phyloP scores from a whole-genome alignment of 2,888 invertebrate genomes.

The Toxonevra muliebris region DNA sequence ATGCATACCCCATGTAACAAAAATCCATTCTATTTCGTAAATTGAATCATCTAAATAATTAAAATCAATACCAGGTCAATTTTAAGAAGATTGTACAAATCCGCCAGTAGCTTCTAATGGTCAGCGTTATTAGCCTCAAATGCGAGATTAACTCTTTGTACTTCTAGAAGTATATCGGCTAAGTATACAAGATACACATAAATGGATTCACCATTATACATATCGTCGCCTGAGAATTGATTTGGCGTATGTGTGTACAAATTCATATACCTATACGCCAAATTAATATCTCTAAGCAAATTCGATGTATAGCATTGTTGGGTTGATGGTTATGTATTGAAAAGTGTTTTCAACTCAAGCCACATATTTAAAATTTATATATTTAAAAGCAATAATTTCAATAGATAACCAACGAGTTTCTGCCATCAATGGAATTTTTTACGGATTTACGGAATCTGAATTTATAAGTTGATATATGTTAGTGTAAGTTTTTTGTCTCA shows the following conservation, averaged over 20 bases:
- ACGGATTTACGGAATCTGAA: slow-evolving; percentile 13
- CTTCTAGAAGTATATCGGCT: slow-evolving; percentile 6
- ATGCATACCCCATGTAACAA: too few relatives aligned
- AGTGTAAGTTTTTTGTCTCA: slow-evolving; percentile 15
- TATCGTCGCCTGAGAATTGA: too few relatives aligned
- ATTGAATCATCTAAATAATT: slow-evolving; percentile 9
- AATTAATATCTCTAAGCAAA: too few relatives aligned
- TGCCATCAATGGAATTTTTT: slow-evolving; percentile 22
- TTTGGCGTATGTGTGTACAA: too few relatives aligned
- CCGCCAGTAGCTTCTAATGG: slow-evolving; percentile 6
- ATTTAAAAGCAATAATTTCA: slow-evolving; percentile 19
- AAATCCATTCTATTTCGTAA: too few relatives aligned
- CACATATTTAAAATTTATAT: slow-evolving; percentile 26
- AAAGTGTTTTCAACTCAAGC: slow-evolving; percentile 25
- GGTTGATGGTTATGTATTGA: slow-evolving; percentile 25
- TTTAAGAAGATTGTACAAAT: slow-evolving; percentile 14
- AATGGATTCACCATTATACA: slow-evolving; percentile 20
- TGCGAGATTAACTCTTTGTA: slow-evolving; percentile 15
- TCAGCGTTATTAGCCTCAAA: slow-evolving; percentile 13
- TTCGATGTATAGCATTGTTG: too few relatives aligned
- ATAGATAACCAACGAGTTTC: slow-evolving; percentile 28
- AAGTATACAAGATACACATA: slow-evolving; percentile 21
- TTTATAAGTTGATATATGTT: slow-evolving; percentile 18
- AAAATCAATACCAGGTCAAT: slow-evolving; percentile 2
- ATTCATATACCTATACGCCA: too few relatives aligned